Percentiles rank a stretch among this genome's conserved stretches.
Evolutionary conservation across 2,113 vertebrate species (phyloP).

Genomic region (Callorhinus ursinus): DNA sequence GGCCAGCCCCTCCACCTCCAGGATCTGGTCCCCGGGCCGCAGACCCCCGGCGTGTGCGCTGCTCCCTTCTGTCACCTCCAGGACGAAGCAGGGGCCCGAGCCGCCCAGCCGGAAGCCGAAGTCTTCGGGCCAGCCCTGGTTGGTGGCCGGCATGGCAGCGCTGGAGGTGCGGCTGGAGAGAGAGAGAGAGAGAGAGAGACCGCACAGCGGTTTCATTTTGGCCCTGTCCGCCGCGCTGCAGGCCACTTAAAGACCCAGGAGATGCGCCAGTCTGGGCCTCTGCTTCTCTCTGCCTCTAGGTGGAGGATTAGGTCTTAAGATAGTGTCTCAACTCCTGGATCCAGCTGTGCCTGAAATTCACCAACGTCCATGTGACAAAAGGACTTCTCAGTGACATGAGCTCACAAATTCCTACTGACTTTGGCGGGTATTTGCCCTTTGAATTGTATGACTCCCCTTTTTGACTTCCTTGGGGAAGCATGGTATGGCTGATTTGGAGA

Average conservation of each 20-base stretch:
- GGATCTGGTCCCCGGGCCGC: conserved; percentile 93
- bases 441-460: conserved; percentile 81
- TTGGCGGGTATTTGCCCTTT: conserved; percentile 82
- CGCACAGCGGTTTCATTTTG: background rate
- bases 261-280: background rate
- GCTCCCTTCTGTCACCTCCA: conserved; percentile 96
- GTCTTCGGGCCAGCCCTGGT: conserved; percentile 96
- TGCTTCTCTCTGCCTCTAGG: background rate
- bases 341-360: background rate
- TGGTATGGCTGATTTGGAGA: background rate
- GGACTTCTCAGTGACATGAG: background rate
- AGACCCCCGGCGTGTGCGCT: conserved; percentile 93
- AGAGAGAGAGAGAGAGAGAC: conserved; percentile 33
- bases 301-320: background rate
- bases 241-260: background rate
- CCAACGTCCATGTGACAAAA: background rate
- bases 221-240: fast-evolving
- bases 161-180: conserved; percentile 85
- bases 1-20: conserved; percentile 96
- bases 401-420: conserved; percentile 68
- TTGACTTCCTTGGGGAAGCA: background rate
- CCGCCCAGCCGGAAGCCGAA: conserved; percentile 96
- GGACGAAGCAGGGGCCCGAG: conserved; percentile 93
- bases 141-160: conserved; percentile 92
- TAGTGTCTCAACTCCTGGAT: background rate